A percentile compares a stretch with the other conserved stretches of the same genome.
phyloP scores from a whole-genome alignment of 2,113 vertebrate genomes.

The Speoplatyrhinus poulsoni region DNA sequence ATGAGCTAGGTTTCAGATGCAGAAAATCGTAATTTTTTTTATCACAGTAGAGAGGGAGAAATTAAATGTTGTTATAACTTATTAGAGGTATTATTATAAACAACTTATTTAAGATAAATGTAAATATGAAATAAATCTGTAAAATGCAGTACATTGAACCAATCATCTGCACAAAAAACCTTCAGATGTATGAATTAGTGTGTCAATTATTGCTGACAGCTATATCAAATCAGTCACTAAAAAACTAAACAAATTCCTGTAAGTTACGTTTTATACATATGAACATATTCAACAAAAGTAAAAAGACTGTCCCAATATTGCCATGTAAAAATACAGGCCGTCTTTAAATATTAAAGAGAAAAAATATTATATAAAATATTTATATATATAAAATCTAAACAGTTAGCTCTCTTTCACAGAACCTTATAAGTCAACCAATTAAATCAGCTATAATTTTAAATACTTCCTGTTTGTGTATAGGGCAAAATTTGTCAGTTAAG shows the following conservation, averaged over 20 bases:
- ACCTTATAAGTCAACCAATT: neutral
- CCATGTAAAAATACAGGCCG: neutral
- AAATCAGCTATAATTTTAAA: constrained; percentile 43
- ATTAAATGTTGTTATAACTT: constrained; percentile 16
- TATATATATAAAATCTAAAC: neutral
- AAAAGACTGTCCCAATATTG: neutral
- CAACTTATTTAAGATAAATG: no score
- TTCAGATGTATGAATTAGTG: constrained; percentile 9
- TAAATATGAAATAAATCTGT: no score
- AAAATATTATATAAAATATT: no score
- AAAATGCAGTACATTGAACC: neutral
- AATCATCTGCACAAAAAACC: constrained; percentile 13
- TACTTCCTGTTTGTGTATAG: constrained; percentile 41
- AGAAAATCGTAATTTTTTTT: neutral
- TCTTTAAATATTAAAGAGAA: neutral
- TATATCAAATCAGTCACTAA: no score
- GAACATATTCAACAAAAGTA: neutral
- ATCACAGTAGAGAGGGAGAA: neutral
- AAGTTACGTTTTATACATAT: neutral
- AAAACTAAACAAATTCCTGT: no score
- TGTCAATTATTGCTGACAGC: constrained; percentile 28
- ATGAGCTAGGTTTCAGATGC: no score
- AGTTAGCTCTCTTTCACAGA: neutral
- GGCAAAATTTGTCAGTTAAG: constrained; percentile 42
- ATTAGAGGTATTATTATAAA: no score